A percentile compares a stretch with the other conserved stretches of the same genome.
Conservation (phyloP, 2,113 vertebrate species). For the Micromys minutus region DNA sequence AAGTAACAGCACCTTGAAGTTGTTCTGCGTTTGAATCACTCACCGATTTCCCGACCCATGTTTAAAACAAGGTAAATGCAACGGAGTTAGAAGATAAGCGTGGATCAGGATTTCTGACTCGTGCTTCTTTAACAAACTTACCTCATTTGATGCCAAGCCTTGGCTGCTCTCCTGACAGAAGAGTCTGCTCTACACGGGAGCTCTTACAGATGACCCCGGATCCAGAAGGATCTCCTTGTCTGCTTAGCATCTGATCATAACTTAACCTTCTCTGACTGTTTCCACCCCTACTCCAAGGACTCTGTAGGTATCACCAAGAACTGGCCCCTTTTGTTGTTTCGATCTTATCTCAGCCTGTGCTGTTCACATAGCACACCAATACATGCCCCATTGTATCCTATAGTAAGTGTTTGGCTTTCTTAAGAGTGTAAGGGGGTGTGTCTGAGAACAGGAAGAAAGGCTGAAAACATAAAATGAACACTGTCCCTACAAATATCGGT, state of each 20-base stretch:
- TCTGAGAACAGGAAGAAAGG: neutral
- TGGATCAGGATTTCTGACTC: conserved; percentile 24
- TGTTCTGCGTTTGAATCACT: conserved; percentile 52
- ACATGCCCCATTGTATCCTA: neutral
- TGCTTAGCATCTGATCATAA: conserved; percentile 6
- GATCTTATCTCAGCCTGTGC: neutral
- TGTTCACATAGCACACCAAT: neutral
- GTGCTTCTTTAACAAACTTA: conserved; percentile 58
- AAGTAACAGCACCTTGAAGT: conserved; percentile 63
- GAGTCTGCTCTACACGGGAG: conserved; percentile 49
- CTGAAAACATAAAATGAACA: conserved; percentile 35
- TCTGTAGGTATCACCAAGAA: neutral
- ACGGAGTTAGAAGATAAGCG: conserved; percentile 45
- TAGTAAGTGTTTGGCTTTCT: conserved; percentile 6
- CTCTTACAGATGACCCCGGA: conserved; percentile 41
- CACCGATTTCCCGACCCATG: conserved; percentile 47
- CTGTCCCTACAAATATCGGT: neutral
- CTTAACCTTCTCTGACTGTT: conserved; percentile 45
- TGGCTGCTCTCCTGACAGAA: conserved; percentile 54
- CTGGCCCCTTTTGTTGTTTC: neutral
- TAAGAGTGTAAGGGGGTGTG: too few relatives aligned
- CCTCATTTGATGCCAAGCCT: conserved; percentile 56
- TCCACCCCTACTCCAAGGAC: neutral
- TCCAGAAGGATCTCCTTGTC: conserved; percentile 55
- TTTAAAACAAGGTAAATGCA: conserved; percentile 65